Conservation (phyloP, 2,113 vertebrate species). For the Lepus timidus region DNA sequence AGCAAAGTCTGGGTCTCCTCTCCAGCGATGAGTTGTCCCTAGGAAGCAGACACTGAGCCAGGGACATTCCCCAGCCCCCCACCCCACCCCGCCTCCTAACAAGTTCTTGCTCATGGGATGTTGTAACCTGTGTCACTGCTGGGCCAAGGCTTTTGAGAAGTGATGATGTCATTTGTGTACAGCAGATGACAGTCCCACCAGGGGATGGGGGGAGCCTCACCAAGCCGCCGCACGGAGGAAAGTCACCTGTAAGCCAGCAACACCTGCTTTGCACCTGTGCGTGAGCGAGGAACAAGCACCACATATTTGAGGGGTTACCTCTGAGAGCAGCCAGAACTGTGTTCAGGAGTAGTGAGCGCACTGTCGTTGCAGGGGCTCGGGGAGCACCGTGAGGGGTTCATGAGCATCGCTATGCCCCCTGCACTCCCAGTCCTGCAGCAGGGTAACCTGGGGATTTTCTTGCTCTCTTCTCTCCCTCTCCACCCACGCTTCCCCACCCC, state of each 20-base stretch:
- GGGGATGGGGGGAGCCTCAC: neutral
- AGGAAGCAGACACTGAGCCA: neutral
- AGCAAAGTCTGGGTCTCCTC: neutral
- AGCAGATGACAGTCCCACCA: neutral
- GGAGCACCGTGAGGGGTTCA: neutral
- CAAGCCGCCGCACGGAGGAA: neutral
- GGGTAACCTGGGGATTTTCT: neutral
- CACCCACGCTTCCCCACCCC: neutral
- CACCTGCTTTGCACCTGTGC: neutral
- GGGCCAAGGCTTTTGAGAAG: neutral
- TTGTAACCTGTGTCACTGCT: neutral
- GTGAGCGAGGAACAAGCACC: neutral
- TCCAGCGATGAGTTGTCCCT: neutral
- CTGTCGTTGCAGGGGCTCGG: neutral
- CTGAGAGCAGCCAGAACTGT: neutral
- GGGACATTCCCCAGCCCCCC: constrained; percentile 8
- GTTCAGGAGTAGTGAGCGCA: neutral
- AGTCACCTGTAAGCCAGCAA: neutral
- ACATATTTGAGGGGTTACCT: neutral
- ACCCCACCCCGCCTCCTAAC: neutral
- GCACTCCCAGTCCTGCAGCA: neutral
- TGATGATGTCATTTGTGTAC: neutral
- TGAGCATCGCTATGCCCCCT: neutral
- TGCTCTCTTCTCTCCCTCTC: neutral
- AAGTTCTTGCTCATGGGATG: neutral